These are phyloP conservation scores for Kryphioiulus occultus DNA, from an alignment of 2,888 invertebrate genomes.

Conservation along the genomic window DNA sequence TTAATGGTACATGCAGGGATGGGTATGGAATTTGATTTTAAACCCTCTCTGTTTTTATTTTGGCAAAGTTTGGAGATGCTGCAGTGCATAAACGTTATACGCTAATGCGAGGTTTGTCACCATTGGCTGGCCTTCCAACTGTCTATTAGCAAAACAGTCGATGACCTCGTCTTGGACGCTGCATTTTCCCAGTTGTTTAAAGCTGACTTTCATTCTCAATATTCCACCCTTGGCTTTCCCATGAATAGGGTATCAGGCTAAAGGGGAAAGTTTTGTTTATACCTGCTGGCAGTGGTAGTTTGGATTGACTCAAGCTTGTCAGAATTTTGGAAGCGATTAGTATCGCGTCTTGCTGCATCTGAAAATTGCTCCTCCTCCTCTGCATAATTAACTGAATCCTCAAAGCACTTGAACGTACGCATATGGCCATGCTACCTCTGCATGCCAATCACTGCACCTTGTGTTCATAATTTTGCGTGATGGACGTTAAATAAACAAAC, in stretches of 20 bases:
- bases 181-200: background rate
- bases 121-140: background rate
- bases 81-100: background rate
- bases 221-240: background rate
- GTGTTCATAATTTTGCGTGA: background rate
- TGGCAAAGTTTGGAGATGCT: background rate
- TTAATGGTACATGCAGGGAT: background rate
- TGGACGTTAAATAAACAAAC: background rate
- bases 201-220: background rate
- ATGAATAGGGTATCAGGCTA: background rate
- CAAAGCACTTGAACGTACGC: too few relatives aligned
- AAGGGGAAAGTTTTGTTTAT: conserved; percentile 3
- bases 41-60: background rate
- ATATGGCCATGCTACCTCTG: background rate
- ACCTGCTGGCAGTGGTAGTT: background rate
- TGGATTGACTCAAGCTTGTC: too few relatives aligned
- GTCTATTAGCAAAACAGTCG: background rate
- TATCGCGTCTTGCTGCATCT: background rate
- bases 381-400: background rate
- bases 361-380: background rate
- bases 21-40: background rate
- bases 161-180: background rate
- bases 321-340: background rate
- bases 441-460: too few relatives aligned
- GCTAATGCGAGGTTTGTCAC: background rate